These are phyloP conservation scores for Scaptomyza parva DNA, from an alignment of 2,888 invertebrate genomes.

Conservation along the genomic window DNA sequence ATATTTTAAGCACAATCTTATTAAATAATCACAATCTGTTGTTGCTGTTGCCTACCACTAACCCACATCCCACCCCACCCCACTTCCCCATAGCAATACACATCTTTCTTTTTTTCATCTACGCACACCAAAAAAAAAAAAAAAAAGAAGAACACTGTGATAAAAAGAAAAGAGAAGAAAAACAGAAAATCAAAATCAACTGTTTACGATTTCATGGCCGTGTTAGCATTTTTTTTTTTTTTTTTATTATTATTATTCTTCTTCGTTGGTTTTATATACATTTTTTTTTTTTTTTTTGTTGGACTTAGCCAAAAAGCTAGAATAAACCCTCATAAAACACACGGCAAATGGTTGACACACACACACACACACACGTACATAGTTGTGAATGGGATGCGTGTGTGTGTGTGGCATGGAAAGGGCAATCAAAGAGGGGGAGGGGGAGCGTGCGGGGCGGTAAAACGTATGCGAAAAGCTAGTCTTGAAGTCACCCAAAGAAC, in stretches of 20 bases:
- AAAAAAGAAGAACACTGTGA: background rate
- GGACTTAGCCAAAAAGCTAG: slow-evolving; percentile 48
- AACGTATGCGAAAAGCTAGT: slow-evolving; percentile 17
- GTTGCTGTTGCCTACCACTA: too few species aligned
- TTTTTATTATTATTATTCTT: slow-evolving; percentile 22
- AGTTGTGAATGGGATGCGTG: slow-evolving; percentile 17
- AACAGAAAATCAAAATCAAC: slow-evolving; percentile 56
- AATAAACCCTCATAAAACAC: slow-evolving; percentile 67
- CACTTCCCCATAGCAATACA: background rate
- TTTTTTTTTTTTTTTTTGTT: slow-evolving; percentile 14
- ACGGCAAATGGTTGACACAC: slow-evolving; percentile 42
- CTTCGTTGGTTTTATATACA: too few species aligned
- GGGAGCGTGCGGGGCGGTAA: background rate
- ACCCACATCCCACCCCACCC: too few species aligned
- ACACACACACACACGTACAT: background rate
- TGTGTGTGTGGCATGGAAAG: background rate
- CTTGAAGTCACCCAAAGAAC: slow-evolving; percentile 20
- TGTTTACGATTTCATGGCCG: slow-evolving; percentile 65
- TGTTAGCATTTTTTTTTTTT: slow-evolving; percentile 46
- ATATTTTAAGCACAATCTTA: background rate
- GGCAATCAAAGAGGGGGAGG: background rate
- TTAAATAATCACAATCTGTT: background rate
- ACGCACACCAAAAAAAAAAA: slow-evolving; percentile 8
- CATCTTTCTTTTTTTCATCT: too few species aligned
- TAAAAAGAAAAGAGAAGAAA: slow-evolving; percentile 1